Evolutionary conservation across 2,797 vertebrate species (phyloP).

Genomic region (Channallabes apus): DNA sequence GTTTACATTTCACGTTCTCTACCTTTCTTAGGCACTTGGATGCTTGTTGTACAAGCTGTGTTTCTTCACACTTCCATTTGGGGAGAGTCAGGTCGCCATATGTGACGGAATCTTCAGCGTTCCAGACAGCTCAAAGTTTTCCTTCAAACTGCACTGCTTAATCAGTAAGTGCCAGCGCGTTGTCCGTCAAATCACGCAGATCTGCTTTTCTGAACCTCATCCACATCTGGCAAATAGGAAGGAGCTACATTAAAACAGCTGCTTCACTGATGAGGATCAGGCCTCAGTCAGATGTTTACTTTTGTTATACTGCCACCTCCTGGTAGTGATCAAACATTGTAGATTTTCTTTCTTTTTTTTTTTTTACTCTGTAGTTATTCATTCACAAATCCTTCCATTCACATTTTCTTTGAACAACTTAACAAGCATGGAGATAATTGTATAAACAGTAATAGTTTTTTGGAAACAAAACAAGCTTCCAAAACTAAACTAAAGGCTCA

Average conservation of each 20-base stretch:
- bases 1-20: constrained; percentile 43
- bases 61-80: constrained; percentile 97
- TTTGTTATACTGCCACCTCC: constrained; percentile 56
- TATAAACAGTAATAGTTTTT: background rate
- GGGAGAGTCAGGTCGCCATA: constrained; percentile 99
- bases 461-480: background rate
- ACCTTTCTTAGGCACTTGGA: constrained; percentile 85
- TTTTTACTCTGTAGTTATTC: no score
- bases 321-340: constrained; percentile 51
- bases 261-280: background rate
- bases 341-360: background rate
- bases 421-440: no score
- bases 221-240: background rate
- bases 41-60: constrained; percentile 99
- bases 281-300: background rate
- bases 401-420: background rate
- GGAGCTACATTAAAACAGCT: background rate
- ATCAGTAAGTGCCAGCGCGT: constrained; percentile 84
- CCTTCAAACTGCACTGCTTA: constrained; percentile 87
- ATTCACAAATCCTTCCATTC: constrained; percentile 6
- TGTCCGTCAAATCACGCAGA: background rate
- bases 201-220: constrained; percentile 2
- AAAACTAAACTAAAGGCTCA: background rate
- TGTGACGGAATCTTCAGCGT: constrained; percentile 95
- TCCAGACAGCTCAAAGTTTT: constrained; percentile 92